Evolutionary conservation across 2,113 vertebrate genomes (phyloP), one percentile per base, ranked within the genome.

Genomic region (Himantopus leucocephalus): DNA sequence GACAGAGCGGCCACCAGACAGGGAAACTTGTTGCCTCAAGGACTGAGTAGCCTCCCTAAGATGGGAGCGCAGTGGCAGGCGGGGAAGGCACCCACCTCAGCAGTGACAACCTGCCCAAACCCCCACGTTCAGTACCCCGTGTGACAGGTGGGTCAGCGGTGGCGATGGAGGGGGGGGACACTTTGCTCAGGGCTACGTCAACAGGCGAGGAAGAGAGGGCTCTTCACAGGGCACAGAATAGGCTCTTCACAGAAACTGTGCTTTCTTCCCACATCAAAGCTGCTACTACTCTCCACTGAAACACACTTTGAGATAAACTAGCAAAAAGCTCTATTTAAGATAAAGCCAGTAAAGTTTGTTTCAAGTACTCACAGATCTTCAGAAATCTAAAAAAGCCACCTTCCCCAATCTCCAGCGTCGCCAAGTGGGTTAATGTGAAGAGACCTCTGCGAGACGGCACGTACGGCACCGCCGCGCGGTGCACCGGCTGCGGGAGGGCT

Each of bases 391-490:
- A 78, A 78, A 41, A 68, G 55, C 27, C 68, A 80, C 74, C 85
- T 88, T 93, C 53, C 10, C 30, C 68, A 35, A 0, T 34, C 47
- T 47, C 7, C 27, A 24, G 55, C 2, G 41, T 63, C 74, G 67
- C 63, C 53, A 64, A 15, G 30, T 0, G 0, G 76, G 90, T 71
- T 15, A 24, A 72, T 0, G 11, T 3, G 30, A 32, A 60, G 62
- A 64, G 60, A 47, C 2, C 53, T 35, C 50, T 73, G 78, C 4
- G 8, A 68, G 45, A 43, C 1, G 4, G 16, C 85, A 55, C 0
- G 11, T 3, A 17, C 0, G 1, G 53, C 39, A 14, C 45, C 1
- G 23, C 53, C 0, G 8, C 71, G 81, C 19, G 4, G 60, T 7
- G 1, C 14, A 7, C 22, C 1, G 8, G 50, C 22, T 22, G 64